phyloP scores from a whole-genome alignment of 2,888 invertebrate species.

The Mimumesa dahlbomi region DNA sequence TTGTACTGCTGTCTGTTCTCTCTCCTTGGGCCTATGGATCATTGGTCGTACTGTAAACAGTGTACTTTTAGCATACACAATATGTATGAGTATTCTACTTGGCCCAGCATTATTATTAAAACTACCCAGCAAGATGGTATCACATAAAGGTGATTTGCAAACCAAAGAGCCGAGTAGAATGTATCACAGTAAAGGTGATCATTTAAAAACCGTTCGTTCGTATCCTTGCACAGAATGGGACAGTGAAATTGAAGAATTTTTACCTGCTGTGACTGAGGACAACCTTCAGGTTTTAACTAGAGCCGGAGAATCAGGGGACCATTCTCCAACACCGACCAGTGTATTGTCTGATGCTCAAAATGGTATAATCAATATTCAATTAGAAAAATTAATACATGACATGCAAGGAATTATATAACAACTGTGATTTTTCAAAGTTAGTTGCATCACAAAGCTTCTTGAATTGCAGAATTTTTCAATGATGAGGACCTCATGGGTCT shows the following conservation, averaged over 20 bases:
- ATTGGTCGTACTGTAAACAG: slow-evolving; percentile 72
- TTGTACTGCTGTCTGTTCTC: slow-evolving; percentile 70
- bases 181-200: not conserved
- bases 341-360: slow-evolving; percentile 69
- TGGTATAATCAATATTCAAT: slow-evolving; percentile 62
- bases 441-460: not conserved
- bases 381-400: too few relatives aligned
- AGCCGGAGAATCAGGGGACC: slow-evolving; percentile 77
- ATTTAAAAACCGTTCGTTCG: not conserved
- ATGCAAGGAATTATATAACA: too few relatives aligned
- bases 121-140: slow-evolving; percentile 66
- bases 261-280: slow-evolving; percentile 77
- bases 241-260: slow-evolving; percentile 79
- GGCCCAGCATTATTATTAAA: slow-evolving; percentile 71
- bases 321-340: slow-evolving; percentile 74
- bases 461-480: slow-evolving; percentile 71
- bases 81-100: slow-evolving; percentile 74
- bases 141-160: slow-evolving; percentile 69
- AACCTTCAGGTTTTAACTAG: slow-evolving; percentile 77
- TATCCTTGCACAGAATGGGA: slow-evolving; percentile 74
- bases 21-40: slow-evolving; percentile 74
- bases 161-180: not conserved
- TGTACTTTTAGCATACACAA: slow-evolving; percentile 70
- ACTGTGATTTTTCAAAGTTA: too few relatives aligned
- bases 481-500: slow-evolving; percentile 75